Conservation (phyloP, 2,797 vertebrate species). For the Lycodopsis pacificus region DNA sequence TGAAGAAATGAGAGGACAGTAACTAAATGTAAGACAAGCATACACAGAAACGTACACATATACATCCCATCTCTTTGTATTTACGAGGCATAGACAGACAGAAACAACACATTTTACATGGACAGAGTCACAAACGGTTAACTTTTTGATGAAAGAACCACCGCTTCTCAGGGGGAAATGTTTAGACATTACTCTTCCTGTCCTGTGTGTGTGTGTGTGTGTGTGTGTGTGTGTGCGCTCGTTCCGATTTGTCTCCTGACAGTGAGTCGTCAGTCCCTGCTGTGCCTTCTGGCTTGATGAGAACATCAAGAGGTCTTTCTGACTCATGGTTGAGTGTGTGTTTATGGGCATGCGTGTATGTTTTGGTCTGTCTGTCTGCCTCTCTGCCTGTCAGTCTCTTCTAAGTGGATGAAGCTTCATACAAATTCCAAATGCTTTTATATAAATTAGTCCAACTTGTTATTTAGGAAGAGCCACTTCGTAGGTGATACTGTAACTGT, state of each 20-base stretch:
- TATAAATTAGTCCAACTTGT: slow-evolving; percentile 44
- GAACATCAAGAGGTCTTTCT: slow-evolving; percentile 70
- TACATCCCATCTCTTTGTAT: slow-evolving; percentile 2
- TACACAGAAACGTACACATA: background rate
- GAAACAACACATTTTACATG: background rate
- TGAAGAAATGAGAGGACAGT: slow-evolving; percentile 15
- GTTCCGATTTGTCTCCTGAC: slow-evolving; percentile 63
- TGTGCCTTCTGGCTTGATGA: slow-evolving; percentile 72
- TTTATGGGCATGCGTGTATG: slow-evolving; percentile 34
- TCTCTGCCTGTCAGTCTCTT: slow-evolving; percentile 44
- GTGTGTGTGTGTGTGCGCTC: slow-evolving; percentile 4
- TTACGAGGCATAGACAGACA: background rate
- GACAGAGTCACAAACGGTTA: slow-evolving; percentile 30
- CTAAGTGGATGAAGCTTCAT: slow-evolving; percentile 48
- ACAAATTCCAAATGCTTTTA: slow-evolving; percentile 49
- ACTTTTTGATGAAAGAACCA: slow-evolving; percentile 47
- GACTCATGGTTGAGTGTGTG: slow-evolving; percentile 54
- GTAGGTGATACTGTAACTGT: slow-evolving; percentile 31
- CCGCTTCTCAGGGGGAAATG: slow-evolving; percentile 26
- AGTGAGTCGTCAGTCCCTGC: slow-evolving; percentile 66
- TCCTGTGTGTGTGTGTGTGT: slow-evolving; percentile 18
- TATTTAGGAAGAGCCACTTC: slow-evolving; percentile 32
- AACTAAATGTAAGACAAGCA: background rate
- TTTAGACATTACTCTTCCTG: slow-evolving; percentile 43
- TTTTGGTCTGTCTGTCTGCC: slow-evolving; percentile 41